Evolutionary conservation across 2,113 vertebrate species (phyloP), one percentile per base, ranked within the genome.

Genomic region (Copsychus sechellarum): DNA sequence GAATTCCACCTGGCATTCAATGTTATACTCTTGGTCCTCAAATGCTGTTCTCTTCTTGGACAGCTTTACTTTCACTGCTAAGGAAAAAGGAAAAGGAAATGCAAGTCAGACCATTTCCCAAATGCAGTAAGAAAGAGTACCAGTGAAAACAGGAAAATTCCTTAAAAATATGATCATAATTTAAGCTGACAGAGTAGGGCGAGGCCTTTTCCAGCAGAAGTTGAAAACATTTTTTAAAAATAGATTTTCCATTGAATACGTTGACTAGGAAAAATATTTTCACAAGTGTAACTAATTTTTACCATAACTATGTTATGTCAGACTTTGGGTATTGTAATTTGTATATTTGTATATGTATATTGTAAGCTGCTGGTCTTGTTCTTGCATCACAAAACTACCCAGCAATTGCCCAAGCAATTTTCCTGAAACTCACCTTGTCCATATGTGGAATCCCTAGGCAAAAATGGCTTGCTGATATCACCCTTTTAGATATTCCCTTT

Each of bases 41-140:
- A 83, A 95, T 9, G 95, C 77, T 33, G 96, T 69, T 73, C 97
- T 98, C 43, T 95, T 98, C 26, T 97, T 98, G 42, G 97, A 97
- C 42, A 99, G 86, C 91, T 98, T 99, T 73, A 98, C 98, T 67
- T 98, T 99, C 78, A 99, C 98, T n/a, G 98, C 99, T 99, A 93
- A 50, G 51, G 26, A 53, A 64, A 73, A 83, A 66, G 13, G 21
- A 83, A 92, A 65, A 25, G 42, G 42, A 83, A 90, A 62, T 1
- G 1, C 53, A 38, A 76, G 42, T 61, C 24, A 60, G 17, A 86
- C 34, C 5, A 13, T 48, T 73, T 86, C 31, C 54, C 58, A 81
- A 93, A 50, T 53, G 11, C 13, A 61, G 42, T 62, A 87, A 61
- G 33, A 76, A 81, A 76, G 10, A 53, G n/a, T 80, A 50, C 12